Evolutionary conservation across 2,113 vertebrate genomes (phyloP).

Genomic region (Salvelinus alpinus): DNA sequence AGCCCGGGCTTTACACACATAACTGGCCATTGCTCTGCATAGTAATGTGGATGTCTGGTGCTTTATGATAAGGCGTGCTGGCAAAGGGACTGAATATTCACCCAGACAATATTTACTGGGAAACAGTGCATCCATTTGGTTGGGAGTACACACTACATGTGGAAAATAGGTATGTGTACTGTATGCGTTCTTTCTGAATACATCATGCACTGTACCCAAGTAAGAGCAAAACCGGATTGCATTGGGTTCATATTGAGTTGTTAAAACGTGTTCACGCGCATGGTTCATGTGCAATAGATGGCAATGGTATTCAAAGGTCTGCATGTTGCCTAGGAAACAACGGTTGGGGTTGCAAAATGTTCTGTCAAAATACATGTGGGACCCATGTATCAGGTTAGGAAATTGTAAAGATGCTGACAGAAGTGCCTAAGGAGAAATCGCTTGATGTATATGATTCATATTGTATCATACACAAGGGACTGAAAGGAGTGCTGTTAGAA

Average conservation of each 20-base stretch:
- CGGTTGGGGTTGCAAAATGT: background rate
- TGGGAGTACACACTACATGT: slow-evolving; percentile 9
- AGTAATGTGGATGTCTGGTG: slow-evolving; percentile 57
- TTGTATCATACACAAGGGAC: too few relatives aligned
- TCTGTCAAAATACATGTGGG: background rate
- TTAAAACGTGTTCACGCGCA: too few relatives aligned
- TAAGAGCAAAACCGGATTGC: too few relatives aligned
- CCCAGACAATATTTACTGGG: slow-evolving; percentile 38
- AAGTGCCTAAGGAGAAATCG: too few relatives aligned
- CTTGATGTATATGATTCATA: too few relatives aligned
- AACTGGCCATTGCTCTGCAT: slow-evolving; percentile 50
- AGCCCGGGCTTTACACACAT: slow-evolving; percentile 44
- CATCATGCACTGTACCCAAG: too few relatives aligned
- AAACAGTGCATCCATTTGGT: slow-evolving; percentile 63
- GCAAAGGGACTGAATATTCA: slow-evolving; percentile 24
- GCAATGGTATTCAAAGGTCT: background rate
- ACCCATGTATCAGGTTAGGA: background rate
- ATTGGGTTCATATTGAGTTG: too few relatives aligned
- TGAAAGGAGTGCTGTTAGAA: too few relatives aligned
- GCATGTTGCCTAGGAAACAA: background rate
- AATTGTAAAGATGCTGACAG: too few relatives aligned
- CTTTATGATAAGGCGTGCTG: slow-evolving; percentile 61
- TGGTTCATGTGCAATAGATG: background rate
- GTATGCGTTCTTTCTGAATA: too few relatives aligned
- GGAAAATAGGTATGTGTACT: too few relatives aligned